A percentile compares a stretch with the other conserved stretches of the same genome.
Conservation (phyloP, 2,797 vertebrate genomes). For the Myoxocephalus aenaeus region DNA sequence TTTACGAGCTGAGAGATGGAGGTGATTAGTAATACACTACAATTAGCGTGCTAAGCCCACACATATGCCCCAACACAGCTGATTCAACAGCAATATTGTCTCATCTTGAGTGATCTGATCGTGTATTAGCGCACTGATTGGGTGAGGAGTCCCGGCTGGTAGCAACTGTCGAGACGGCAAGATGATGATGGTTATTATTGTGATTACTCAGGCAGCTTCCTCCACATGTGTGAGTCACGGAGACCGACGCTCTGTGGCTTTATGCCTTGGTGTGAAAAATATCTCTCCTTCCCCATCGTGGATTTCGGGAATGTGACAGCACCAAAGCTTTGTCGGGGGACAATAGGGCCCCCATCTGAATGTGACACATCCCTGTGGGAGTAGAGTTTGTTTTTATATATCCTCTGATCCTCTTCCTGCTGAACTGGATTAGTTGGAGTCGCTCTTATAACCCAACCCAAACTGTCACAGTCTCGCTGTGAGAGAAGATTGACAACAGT, state of each 20-base stretch:
- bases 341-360: constrained; percentile 65
- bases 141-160: constrained; percentile 44
- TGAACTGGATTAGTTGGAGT: constrained; percentile 46
- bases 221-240: constrained; percentile 70
- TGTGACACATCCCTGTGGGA: constrained; percentile 75
- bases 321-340: constrained; percentile 67
- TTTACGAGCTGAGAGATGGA: constrained; percentile 71
- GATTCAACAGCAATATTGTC: constrained; percentile 63
- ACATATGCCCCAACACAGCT: constrained; percentile 45
- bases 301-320: constrained; percentile 77
- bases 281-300: constrained; percentile 56
- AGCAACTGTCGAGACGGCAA: constrained; percentile 72
- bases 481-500: constrained; percentile 6
- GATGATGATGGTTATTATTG: constrained; percentile 73
- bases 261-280: constrained; percentile 76
- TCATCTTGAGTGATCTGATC: constrained; percentile 64
- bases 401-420: constrained; percentile 38
- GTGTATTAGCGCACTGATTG: constrained; percentile 34
- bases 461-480: constrained; percentile 9
- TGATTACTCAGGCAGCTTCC: constrained; percentile 80
- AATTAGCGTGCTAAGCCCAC: constrained; percentile 66
- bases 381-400: constrained; percentile 66
- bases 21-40: constrained; percentile 66
- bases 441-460: constrained; percentile 33
- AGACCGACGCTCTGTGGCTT: constrained; percentile 63